These are phyloP conservation scores for Atractosteus spatula DNA, from an alignment of 2,113 vertebrate species.

Conservation along the genomic window DNA sequence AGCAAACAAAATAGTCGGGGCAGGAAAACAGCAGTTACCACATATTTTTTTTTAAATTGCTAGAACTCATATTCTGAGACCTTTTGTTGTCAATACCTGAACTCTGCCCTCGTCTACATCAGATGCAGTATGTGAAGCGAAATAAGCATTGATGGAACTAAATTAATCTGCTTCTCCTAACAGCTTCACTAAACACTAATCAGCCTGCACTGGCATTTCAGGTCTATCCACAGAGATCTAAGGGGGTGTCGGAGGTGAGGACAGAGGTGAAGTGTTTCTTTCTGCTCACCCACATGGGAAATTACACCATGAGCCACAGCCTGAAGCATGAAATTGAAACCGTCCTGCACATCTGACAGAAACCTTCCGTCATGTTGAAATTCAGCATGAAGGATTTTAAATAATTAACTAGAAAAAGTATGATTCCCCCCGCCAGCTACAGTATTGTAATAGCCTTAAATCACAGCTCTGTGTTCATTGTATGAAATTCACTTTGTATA, in stretches of 20 bases:
- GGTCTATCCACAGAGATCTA: conserved; percentile 20
- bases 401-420: conserved; percentile 56
- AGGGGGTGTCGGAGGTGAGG: conserved; percentile 35
- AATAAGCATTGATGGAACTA: conserved; percentile 29
- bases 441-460: conserved; percentile 27
- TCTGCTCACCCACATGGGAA: conserved; percentile 59
- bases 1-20: background rate
- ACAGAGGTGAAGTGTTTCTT: conserved; percentile 18
- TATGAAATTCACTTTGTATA: too few relatives aligned
- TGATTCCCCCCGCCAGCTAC: background rate
- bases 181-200: conserved; percentile 43
- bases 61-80: background rate
- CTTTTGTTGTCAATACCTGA: conserved; percentile 22
- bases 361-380: conserved; percentile 57
- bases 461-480: too few relatives aligned
- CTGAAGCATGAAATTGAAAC: conserved; percentile 77
- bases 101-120: conserved; percentile 5
- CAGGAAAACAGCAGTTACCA: background rate
- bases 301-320: conserved; percentile 53
- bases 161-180: conserved; percentile 31
- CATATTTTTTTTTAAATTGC: background rate
- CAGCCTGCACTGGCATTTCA: conserved; percentile 22
- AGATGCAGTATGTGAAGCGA: conserved; percentile 10
- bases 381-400: conserved; percentile 14
- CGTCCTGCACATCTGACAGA: conserved; percentile 51